phyloP scores from a whole-genome alignment of 2,113 vertebrate species.

The Chitala chitala region DNA sequence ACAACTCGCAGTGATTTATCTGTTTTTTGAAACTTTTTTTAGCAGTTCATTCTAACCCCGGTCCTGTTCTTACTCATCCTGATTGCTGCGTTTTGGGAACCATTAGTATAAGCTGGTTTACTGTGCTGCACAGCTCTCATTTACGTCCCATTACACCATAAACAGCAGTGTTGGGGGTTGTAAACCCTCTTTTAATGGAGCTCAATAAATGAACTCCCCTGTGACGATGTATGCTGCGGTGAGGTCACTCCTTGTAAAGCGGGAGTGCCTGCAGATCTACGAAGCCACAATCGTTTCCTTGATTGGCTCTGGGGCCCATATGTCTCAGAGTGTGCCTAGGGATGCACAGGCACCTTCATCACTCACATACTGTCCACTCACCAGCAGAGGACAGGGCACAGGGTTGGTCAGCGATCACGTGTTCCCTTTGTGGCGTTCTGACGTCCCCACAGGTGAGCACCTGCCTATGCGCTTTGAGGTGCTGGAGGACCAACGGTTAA shows the following conservation, averaged over 20 bases:
- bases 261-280: background rate
- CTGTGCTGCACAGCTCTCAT: background rate
- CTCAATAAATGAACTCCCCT: constrained; percentile 12
- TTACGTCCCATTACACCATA: constrained; percentile 14
- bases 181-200: constrained; percentile 27
- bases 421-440: background rate
- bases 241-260: constrained; percentile 27
- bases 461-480: background rate
- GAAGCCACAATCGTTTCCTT: background rate
- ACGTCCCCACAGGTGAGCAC: background rate
- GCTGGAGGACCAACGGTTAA: background rate
- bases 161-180: constrained; percentile 9
- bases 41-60: too few species aligned
- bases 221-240: constrained; percentile 9
- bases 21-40: background rate
- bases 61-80: background rate
- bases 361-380: background rate
- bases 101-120: background rate
- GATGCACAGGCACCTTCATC: background rate
- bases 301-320: background rate
- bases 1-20: background rate
- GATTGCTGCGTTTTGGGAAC: too few species aligned
- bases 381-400: background rate
- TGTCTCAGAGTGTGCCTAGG: background rate
- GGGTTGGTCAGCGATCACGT: background rate